Evolutionary conservation across 2,113 vertebrate genomes (phyloP), one percentile per base, ranked within the genome.

Genomic region (Fregetta grallaria): DNA sequence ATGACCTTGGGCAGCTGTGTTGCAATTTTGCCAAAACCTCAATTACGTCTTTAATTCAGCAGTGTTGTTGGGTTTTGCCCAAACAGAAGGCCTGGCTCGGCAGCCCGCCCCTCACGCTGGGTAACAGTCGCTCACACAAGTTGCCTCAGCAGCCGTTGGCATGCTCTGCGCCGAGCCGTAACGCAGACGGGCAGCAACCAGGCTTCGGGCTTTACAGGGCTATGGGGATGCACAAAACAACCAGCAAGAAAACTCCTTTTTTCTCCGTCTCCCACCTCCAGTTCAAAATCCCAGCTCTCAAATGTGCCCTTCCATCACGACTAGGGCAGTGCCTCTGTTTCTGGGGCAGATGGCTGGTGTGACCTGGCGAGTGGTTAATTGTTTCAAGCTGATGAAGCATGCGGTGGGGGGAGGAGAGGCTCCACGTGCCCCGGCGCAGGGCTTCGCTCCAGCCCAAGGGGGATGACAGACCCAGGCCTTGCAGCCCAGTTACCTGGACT

Each of bases 1-100:
- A 88, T 95, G 94, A 96, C 88, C 93, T 96, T 92, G 80, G 92
- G 94, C 94, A 96, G 94, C 87, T 96, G 92, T 47, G 72, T 22
- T 86, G 95, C 94, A 87, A 71, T 94, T 97, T 90, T 91, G 92
- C 91, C 96, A 96, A 67, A 91, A 86, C 86, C 63, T 45, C 92
- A 49, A 65, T 92, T 86, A 77, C 22, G 62, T 75, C 93, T 94
- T 94, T 86, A 80, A 63, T 90, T 95, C 90, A 58, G 61, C 2
- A 38, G 42, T 0, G 30, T 11, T 25, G 74, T 23, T 79, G 89
- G 89, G 89, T 42, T 94, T 71, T 80, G 91, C 93, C 92, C 87
- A 88, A 80, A 73, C 89, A 95, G 91, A 88, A 88, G 86, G 89
- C 58, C 89, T 90, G 95, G 84, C 77, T 73, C 70, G 1, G 15